Percentiles rank a stretch among this genome's conserved stretches.
Conservation (phyloP, 2,113 vertebrate species). For the Trinectes maculatus region DNA sequence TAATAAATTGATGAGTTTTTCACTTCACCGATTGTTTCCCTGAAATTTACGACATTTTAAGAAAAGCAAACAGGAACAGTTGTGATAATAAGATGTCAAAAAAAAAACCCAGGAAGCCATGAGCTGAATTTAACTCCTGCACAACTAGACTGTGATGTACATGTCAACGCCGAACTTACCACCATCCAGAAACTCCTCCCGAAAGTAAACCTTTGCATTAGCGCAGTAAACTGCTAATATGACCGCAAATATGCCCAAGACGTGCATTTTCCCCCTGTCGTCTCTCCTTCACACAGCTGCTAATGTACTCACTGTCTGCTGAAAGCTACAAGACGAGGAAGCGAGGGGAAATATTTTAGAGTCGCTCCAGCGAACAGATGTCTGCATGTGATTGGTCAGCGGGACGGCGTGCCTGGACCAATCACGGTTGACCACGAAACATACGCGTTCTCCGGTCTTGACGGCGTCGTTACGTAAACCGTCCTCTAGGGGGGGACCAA, state of each 20-base stretch:
- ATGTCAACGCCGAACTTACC: conserved; percentile 69
- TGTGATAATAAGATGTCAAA: background rate
- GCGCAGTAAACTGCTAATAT: conserved; percentile 54
- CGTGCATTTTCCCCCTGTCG: conserved; percentile 61
- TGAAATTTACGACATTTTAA: too few species aligned
- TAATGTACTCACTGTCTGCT: background rate
- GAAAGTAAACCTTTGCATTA: conserved; percentile 77
- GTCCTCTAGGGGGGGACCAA: conserved; percentile 30
- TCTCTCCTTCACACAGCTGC: background rate
- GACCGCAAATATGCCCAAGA: conserved; percentile 44
- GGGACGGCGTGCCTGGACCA: conserved; percentile 61
- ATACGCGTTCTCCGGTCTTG: background rate
- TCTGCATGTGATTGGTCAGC: conserved; percentile 77
- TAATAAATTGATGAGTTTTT: background rate
- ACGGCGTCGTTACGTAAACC: background rate
- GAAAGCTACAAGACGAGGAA: conserved; percentile 43
- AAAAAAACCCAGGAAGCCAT: conserved; percentile 16
- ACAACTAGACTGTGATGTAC: background rate
- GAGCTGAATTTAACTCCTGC: conserved; percentile 4
- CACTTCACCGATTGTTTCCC: background rate
- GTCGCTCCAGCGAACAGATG: conserved; percentile 89
- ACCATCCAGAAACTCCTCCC: conserved; percentile 84
- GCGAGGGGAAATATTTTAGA: conserved; percentile 74
- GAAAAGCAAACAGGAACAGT: too few species aligned
- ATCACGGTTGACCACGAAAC: conserved; percentile 82